phyloP scores from a whole-genome alignment of 2,888 invertebrate genomes.

The Rugalucina vietnamica region DNA sequence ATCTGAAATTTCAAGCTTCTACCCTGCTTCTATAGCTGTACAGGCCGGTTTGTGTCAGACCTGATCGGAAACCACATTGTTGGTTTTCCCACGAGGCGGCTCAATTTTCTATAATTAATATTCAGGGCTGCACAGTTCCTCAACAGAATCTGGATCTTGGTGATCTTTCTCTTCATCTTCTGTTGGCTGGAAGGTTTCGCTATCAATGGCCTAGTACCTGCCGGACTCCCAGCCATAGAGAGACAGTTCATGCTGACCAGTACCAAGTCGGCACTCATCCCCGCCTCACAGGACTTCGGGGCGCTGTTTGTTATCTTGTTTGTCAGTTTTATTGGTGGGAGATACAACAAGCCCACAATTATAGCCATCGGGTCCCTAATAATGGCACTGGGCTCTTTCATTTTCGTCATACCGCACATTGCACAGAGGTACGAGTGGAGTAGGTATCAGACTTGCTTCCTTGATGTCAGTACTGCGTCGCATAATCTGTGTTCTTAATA shows the following conservation, averaged over 20 bases:
- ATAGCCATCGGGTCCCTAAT: conserved; percentile 67
- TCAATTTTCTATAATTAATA: no score
- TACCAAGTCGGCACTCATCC: conserved; percentile 62
- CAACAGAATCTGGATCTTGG: conserved; percentile 63
- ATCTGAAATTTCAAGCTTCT: no score
- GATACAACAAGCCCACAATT: conserved; percentile 65
- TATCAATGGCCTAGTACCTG: conserved; percentile 71
- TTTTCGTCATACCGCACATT: conserved; percentile 71
- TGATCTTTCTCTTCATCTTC: conserved; percentile 62
- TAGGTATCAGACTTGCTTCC: no score
- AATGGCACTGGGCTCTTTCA: conserved; percentile 70
- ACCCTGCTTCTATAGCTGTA: no score
- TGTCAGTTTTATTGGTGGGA: conserved; percentile 67
- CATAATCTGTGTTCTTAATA: no score
- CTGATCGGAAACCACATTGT: no score
- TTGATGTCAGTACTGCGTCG: no score
- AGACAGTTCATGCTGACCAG: conserved; percentile 67
- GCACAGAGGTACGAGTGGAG: conserved; percentile 58
- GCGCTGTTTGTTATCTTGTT: conserved; percentile 66
- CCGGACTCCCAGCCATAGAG: conserved; percentile 67
- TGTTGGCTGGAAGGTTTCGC: conserved; percentile 71
- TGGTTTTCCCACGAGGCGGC: no score
- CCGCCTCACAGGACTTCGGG: conserved; percentile 64
- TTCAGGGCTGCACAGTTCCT: conserved; percentile 62
- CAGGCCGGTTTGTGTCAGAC: no score